Conservation (phyloP, 2,113 vertebrate genomes). For the Genyomyrus donnyi region DNA sequence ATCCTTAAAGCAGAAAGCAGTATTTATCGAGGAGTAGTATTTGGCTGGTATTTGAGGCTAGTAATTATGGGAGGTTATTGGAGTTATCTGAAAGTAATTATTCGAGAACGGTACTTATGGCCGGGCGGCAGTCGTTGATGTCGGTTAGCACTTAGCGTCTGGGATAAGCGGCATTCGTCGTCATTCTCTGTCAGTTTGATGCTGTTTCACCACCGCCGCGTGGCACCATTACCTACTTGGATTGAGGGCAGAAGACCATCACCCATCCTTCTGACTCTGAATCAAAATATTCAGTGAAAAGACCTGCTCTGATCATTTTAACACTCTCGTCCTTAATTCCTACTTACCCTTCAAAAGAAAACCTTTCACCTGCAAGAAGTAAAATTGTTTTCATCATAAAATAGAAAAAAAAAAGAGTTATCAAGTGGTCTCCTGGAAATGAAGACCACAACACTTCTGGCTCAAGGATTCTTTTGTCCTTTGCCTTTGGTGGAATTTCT, state of each 20-base stretch:
- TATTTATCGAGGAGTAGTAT: not conserved
- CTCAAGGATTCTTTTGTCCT: not conserved
- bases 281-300: not conserved
- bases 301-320: not conserved
- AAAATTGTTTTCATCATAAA: not conserved
- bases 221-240: not conserved
- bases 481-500: not conserved
- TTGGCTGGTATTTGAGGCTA: not conserved
- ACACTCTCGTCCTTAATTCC: not conserved
- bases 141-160: not conserved
- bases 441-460: not conserved
- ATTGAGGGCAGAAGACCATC: not conserved
- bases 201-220: not conserved
- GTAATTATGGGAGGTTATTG: not conserved
- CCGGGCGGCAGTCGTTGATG: not conserved
- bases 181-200: not conserved
- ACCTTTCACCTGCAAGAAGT: not conserved
- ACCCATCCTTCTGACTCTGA: not conserved
- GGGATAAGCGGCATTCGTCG: not conserved
- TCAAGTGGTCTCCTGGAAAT: not conserved
- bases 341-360: slow-evolving; percentile 1
- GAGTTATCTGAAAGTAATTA: not conserved
- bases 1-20: not conserved
- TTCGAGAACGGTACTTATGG: not conserved
- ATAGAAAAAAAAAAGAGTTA: too few species aligned